These are phyloP conservation scores for Caenorhabditis macrosperma DNA, from an alignment of 2,888 invertebrate species.

Conservation along the genomic window DNA sequence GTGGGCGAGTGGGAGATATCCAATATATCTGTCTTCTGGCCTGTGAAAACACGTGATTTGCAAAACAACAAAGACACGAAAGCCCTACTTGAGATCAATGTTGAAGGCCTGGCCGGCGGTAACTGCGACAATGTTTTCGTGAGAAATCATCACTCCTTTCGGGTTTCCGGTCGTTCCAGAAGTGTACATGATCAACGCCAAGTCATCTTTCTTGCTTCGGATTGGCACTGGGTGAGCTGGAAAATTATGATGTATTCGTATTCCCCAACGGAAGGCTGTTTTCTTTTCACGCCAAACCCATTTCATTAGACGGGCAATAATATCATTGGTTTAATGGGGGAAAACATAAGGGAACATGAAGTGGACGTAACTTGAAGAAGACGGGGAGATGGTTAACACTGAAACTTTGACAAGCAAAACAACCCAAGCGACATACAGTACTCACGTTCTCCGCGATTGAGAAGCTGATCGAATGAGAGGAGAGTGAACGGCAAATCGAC, in stretches of 20 bases:
- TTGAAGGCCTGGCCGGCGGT: constrained; percentile 81
- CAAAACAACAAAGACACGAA: not conserved
- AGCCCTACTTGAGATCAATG: constrained; percentile 37
- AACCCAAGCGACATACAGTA: constrained; percentile 48
- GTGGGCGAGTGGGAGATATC: constrained; percentile 96
- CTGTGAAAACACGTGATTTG: constrained; percentile 60
- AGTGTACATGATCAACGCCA: constrained; percentile 98
- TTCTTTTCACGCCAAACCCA: constrained; percentile 21
- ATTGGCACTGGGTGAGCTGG: constrained; percentile 56
- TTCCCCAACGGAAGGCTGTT: not conserved
- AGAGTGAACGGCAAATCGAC: constrained; percentile 60
- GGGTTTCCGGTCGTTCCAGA: constrained; percentile 92
- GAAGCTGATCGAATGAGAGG: constrained; percentile 72
- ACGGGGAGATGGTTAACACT: constrained; percentile 23
- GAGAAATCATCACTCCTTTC: constrained; percentile 82
- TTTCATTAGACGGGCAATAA: constrained; percentile 17
- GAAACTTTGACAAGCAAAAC: constrained; percentile 13
- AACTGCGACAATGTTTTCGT: constrained; percentile 82
- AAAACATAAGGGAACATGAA: constrained; percentile 1
- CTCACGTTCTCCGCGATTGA: constrained; percentile 68
- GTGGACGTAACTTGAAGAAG: not conserved
- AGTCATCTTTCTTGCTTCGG: constrained; percentile 86
- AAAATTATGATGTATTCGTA: constrained; percentile 1
- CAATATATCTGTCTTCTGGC: constrained; percentile 88
- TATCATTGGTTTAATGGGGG: constrained; percentile 1